Evolutionary conservation across 2,797 vertebrate species (phyloP), one percentile per base, ranked within the genome.

Genomic region (Gymnocypris eckloni): DNA sequence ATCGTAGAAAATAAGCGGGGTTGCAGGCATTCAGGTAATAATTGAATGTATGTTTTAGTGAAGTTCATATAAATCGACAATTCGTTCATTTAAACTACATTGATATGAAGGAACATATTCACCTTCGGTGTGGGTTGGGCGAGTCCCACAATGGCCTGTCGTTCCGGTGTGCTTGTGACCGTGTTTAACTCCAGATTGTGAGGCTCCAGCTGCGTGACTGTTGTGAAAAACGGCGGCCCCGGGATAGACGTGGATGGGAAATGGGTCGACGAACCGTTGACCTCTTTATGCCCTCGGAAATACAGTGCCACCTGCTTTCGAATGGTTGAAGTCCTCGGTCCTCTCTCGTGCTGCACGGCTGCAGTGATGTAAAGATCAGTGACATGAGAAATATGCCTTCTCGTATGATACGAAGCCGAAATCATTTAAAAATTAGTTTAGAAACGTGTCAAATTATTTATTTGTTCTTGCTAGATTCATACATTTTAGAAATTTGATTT

Each of bases 101-200:
- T 66, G 69, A 15, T 18, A 15, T 52, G 54, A 7, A 10, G 43
- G 5, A 37, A 20, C 66, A 72, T 45, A 64, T 54, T 94, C 91
- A 99, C 98, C 97, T 99, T 99, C 18, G 98, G 98, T 8, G 98
- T 99, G 87, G 98, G 98, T 88, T 99, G 98, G 0, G 98, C 98
- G 81, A 99, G 93, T 61, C 97, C 97, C 91, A 99, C 97, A 37
- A 99, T 96, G 86, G 97, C 92, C 93, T 99, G 98, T 59, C 97
- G 95, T 90, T 99, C 98, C 0, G 97, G 97, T 0, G 97, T 98
- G 59, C 95, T 91, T 0, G 98, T 91, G 11, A 98, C 97, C 0
- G 96, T 84, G 6, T 96, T 97, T 93, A 99, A 95, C 91, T 99
- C 98, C 93, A 99, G 92, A 90, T 96, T 93, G 9, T 99, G 98